Conservation (phyloP, 2,113 vertebrate species). For the Geococcyx californianus region DNA sequence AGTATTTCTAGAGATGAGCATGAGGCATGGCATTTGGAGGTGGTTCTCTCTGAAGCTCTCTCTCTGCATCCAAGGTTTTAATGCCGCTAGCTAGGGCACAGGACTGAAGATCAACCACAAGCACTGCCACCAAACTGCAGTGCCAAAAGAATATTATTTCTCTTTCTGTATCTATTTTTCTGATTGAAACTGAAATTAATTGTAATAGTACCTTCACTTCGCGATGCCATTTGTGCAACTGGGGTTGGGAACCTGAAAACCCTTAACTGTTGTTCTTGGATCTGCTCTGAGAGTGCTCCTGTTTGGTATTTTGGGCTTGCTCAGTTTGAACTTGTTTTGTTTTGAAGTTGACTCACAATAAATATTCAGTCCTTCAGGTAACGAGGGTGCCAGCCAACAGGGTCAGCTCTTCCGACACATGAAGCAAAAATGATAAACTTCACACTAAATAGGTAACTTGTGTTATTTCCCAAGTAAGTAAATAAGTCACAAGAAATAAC, state of each 20-base stretch:
- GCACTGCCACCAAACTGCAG: not conserved
- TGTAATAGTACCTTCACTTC: not conserved
- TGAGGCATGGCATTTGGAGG: not conserved
- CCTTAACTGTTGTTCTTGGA: not conserved
- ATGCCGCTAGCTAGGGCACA: not conserved
- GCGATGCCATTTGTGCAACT: not conserved
- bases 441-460: not conserved
- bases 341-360: not conserved
- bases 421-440: not conserved
- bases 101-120: not conserved
- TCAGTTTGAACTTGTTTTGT: not conserved
- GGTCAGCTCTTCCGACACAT: not conserved
- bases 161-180: not conserved
- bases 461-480: not conserved
- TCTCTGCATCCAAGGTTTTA: not conserved
- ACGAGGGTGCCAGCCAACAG: not conserved
- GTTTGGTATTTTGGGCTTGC: not conserved
- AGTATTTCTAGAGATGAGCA: not conserved
- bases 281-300: not conserved
- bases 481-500: not conserved
- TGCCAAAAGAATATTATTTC: not conserved
- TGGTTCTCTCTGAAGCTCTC: constrained; percentile 4
- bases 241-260: not conserved
- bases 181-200: not conserved
- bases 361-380: not conserved